Base-by-base conservation (phyloP, 1,140 invertebrate species). In the Ceratitis capitata region DNA sequence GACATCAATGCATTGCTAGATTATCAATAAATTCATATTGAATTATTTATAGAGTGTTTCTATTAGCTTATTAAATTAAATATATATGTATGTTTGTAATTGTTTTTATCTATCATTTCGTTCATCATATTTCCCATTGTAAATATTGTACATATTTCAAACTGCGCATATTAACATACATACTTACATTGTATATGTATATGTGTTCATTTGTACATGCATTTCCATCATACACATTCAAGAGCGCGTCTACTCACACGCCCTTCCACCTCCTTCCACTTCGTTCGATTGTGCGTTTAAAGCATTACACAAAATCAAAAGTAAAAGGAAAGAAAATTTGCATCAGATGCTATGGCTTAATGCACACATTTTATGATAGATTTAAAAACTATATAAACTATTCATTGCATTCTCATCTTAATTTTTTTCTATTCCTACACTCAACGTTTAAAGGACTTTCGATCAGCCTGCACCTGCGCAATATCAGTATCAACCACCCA, bases 401-500 rank as follows among this genome's bases (percentile, higher is more conserved):
- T 29, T 56, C 16, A 56, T 26, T 83, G 49, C 3, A 69, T 16
- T 61, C 23, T 49, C 9, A 29, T 42, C 58, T 23, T 26, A 45
- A 9, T 82, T 58, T 82, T 35, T 23, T 51, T 29, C 12, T 45
- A 12, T 39, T 39, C 29, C 49, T 51, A 26, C 61, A 10, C 47
- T 29, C 39, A 2, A 45, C 19, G 19, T 49, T 16, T 23, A 26
- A 83, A 91, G 90, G 29, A 91, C 90, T 2, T 91, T 91, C 53
- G 90, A 91, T 84, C 90, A 91, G 84, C 86, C 88, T 0, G 87
- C 88, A 89, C 56, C 86, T 12, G 53, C 90, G 89, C 86, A 89
- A 35, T 88, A 89, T 26, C 90, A 89, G n/a, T 87, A 87, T 58
- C 90, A 90, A 74, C 86, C 87, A 19, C 87, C 90, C 23, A 93